Evolutionary conservation across 2,113 vertebrate species (phyloP).

Genomic region (Oostethus manadensis): DNA sequence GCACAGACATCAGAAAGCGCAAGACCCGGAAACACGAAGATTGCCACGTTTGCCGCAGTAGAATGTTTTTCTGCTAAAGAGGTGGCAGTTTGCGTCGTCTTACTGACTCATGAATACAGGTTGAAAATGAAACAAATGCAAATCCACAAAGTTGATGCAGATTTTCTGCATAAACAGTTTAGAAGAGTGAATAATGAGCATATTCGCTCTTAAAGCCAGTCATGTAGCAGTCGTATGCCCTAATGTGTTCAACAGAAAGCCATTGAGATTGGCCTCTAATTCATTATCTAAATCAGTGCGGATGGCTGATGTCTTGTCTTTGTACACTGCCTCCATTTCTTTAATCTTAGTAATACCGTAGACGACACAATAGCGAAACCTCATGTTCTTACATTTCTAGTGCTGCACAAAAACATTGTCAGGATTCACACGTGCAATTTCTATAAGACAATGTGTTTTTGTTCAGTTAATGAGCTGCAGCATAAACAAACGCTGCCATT

Average conservation of each 20-base stretch:
- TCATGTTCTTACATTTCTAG: too few species aligned
- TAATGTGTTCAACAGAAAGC: slow-evolving; percentile 34
- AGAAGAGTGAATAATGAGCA: slow-evolving; percentile 32
- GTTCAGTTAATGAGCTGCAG: too few species aligned
- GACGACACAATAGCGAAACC: too few species aligned
- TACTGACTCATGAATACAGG: slow-evolving; percentile 47
- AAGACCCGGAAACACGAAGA: slow-evolving; percentile 32
- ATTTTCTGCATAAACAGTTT: slow-evolving; percentile 53
- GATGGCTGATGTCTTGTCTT: slow-evolving; percentile 20
- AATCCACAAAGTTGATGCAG: slow-evolving; percentile 38
- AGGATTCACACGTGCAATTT: too few species aligned
- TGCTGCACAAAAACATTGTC: too few species aligned
- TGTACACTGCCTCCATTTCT: too few species aligned
- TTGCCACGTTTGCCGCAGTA: slow-evolving; percentile 34
- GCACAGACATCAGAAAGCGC: slow-evolving; percentile 24
- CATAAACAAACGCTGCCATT: too few species aligned
- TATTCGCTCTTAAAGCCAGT: slow-evolving; percentile 5
- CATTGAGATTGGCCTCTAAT: slow-evolving; percentile 29
- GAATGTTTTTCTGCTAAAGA: slow-evolving; percentile 53
- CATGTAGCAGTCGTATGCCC: slow-evolving; percentile 31
- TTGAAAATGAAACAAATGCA: slow-evolving; percentile 30
- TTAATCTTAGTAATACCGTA: too few species aligned
- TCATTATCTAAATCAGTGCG: slow-evolving; percentile 26
- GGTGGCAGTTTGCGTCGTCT: slow-evolving; percentile 37
- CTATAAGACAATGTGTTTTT: too few species aligned